A percentile compares a stretch with the other conserved stretches of the same genome.
Evolutionary conservation across 1,140 invertebrate genomes (phyloP).

Genomic region (Hylaeus anthracinus): DNA sequence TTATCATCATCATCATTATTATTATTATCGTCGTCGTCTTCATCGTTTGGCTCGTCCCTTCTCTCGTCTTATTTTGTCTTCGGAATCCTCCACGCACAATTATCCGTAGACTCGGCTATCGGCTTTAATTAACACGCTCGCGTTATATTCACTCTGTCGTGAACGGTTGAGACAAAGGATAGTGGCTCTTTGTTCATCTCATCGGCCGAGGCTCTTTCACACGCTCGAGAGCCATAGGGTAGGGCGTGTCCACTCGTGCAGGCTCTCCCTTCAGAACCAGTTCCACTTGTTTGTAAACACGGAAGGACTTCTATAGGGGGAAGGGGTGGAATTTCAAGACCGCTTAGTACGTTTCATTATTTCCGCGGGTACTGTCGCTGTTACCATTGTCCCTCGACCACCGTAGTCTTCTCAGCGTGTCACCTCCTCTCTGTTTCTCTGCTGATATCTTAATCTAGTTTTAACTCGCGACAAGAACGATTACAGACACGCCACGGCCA

Average conservation of each 20-base stretch:
- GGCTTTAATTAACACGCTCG: conserved; percentile 65
- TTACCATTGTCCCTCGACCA: not conserved
- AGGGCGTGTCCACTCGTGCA: conserved; percentile 61
- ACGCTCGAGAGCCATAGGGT: conserved; percentile 52
- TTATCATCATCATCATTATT: not conserved
- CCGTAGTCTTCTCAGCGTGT: too few species aligned
- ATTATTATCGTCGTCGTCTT: not conserved
- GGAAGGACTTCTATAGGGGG: conserved; percentile 56
- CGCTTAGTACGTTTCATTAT: conserved; percentile 56
- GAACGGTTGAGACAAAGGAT: conserved; percentile 63
- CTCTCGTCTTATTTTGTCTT: not conserved
- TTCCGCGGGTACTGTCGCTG: conserved; percentile 3
- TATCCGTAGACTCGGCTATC: conserved; percentile 25
- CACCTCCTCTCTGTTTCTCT: not conserved
- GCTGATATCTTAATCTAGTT: conserved; percentile 39
- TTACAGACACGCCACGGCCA: conserved; percentile 7
- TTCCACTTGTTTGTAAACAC: conserved; percentile 68
- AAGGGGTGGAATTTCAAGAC: conserved; percentile 34
- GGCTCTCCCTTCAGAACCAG: conserved; percentile 61
- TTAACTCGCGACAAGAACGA: conserved; percentile 35
- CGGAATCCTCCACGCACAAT: conserved; percentile 5
- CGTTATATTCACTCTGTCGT: conserved; percentile 57
- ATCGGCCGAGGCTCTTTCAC: conserved; percentile 57
- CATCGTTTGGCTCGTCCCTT: too few species aligned
- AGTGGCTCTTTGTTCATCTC: conserved; percentile 62